Conservation (phyloP, 2,113 vertebrate species). For the Struthio camelus region DNA sequence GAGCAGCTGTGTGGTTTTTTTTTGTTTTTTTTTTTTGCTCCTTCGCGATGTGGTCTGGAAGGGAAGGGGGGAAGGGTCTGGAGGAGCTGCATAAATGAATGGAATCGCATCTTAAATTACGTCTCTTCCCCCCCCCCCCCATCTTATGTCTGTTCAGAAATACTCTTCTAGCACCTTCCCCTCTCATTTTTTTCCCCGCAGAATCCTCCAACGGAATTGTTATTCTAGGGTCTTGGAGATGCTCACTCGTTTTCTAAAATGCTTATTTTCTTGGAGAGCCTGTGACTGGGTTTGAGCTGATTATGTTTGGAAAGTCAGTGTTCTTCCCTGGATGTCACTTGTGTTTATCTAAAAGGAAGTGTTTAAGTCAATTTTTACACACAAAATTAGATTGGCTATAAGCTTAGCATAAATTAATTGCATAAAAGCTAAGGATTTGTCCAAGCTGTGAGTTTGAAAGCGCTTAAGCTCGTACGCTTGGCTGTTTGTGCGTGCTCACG, state of each 20-base stretch:
- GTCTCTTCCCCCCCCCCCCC: neutral
- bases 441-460: neutral
- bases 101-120: neutral
- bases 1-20: neutral
- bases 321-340: neutral
- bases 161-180: neutral
- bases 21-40: neutral
- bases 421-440: neutral
- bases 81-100: neutral
- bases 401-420: neutral
- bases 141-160: neutral
- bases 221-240: neutral
- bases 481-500: fast-evolving
- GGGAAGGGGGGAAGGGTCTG: neutral
- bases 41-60: neutral
- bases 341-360: neutral
- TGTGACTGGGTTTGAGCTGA: neutral
- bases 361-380: neutral
- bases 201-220: neutral
- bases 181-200: neutral
- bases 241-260: neutral
- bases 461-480: fast-evolving
- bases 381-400: neutral
- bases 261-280: neutral
- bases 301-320: neutral